A percentile compares a stretch with the other conserved stretches of the same genome.
Conservation (phyloP, 2,888 invertebrate species). For the Drosophila nr. medialis region DNA sequence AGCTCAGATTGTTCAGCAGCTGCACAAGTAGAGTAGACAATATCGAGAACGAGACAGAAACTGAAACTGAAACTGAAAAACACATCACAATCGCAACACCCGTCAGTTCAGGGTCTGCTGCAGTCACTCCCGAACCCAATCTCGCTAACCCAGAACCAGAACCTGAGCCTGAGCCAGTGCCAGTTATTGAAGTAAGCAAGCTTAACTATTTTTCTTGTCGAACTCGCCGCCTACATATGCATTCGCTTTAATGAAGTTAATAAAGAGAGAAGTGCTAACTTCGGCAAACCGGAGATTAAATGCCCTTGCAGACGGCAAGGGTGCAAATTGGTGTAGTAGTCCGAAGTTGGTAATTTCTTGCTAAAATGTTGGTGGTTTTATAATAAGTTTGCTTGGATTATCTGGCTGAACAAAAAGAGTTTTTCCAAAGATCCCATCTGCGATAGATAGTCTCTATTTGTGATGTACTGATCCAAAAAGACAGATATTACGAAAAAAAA, state of each 20-base stretch:
- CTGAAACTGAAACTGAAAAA: slow-evolving; percentile 22
- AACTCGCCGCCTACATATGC: slow-evolving; percentile 8
- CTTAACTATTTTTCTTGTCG: slow-evolving; percentile 23
- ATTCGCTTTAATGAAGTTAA: slow-evolving; percentile 23
- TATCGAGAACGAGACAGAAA: slow-evolving; percentile 57
- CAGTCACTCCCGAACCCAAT: slow-evolving; percentile 18
- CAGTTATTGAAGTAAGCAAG: slow-evolving; percentile 62
- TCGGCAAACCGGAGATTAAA: slow-evolving; percentile 20
- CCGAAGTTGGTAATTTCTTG: neutral
- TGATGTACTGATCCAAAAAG: neutral
- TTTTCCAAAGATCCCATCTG: neutral
- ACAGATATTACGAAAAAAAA: neutral
- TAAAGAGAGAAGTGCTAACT: slow-evolving; percentile 5
- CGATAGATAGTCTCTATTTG: neutral
- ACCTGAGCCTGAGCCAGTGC: slow-evolving; percentile 23
- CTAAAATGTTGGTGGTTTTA: neutral
- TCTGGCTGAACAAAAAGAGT: neutral
- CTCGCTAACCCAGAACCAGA: slow-evolving; percentile 31
- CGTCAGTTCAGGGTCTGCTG: slow-evolving; percentile 5
- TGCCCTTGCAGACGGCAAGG: neutral
- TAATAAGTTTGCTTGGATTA: neutral
- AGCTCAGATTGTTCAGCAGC: slow-evolving; percentile 69
- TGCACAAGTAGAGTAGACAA: slow-evolving; percentile 71
- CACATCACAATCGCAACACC: slow-evolving; percentile 12
- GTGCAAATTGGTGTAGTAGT: neutral